Base-by-base conservation (phyloP, 2,797 vertebrate species). In the Distichodus sexfasciatus region DNA sequence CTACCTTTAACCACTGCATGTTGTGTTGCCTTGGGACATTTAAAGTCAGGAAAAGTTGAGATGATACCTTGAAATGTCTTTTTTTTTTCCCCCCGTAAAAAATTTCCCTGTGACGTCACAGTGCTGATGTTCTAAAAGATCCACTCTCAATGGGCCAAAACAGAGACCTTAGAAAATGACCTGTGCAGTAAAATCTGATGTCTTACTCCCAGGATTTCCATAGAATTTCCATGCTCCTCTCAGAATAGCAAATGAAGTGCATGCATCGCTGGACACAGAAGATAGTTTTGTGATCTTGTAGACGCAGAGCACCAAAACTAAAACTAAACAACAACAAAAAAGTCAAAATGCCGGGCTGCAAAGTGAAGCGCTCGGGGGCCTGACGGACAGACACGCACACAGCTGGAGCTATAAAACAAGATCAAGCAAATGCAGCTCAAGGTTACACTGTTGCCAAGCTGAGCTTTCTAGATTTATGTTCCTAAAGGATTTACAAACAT, bases 211-310 rank as follows among this genome's bases (percentile, higher is more conserved):
- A 75, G 75, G 11, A 2, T 81, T 85, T 90, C 85, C 90, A 91
- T 92, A 88, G 66, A 33, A 91, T 92, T 92, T 92, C 87, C 91
- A 91, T 92, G 83, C 41, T 78, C 70, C 81, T 87, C 91, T 89
- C 74, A 90, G 89, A 90, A 86, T 91, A 74, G 83, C 90, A 92
- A 91, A 92, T 90, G n/a, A 41, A 79, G 77, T 63, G 59, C 72
- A 80, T 81, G 82, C 77, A 79, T 81, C 71, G 71, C 71, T 85
- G 87, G 81, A 71, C 76, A 82, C 77, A 86, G 76, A 83, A 82
- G 86, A 87, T 72, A 74, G 60, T 75, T 61, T 77, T 61, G 55
- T 74, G 68, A 66, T 77, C 74, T 71, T 74, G 60, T 76, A 62
- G 36, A 68, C 40, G 48, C 10, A 38, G 47, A 48, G 59, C 71